A percentile compares a stretch with the other conserved stretches of the same genome.
phyloP scores from a whole-genome alignment of 2,888 invertebrate species.

The Coleophora flavipennella region DNA sequence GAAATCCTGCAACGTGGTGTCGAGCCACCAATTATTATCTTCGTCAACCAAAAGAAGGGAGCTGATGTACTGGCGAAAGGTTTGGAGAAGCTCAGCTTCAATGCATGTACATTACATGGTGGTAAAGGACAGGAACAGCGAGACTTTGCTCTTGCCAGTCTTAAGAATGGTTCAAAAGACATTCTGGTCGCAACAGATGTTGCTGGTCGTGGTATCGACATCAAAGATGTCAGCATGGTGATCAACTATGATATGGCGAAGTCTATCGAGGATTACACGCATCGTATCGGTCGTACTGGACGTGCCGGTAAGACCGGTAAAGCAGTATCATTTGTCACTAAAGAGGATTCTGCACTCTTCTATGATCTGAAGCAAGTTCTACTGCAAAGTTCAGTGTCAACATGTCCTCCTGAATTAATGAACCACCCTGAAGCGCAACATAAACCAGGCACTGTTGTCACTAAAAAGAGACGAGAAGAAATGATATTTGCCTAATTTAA shows the following conservation, averaged over 20 bases:
- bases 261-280: conserved; percentile 96
- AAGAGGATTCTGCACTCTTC: conserved; percentile 95
- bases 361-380: conserved; percentile 97
- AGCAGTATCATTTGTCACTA: conserved; percentile 96
- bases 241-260: conserved; percentile 99
- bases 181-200: conserved; percentile 99
- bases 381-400: conserved; percentile 90
- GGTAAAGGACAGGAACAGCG: conserved; percentile 99
- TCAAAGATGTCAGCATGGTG: conserved; percentile 98
- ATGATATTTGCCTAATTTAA: conserved; percentile 89
- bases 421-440: conserved; percentile 99
- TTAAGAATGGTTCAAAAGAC: conserved; percentile 96
- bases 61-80: conserved; percentile 98
- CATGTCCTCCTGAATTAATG: conserved; percentile 95
- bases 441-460: conserved; percentile 95
- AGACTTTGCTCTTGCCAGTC: conserved; percentile 96
- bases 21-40: conserved; percentile 98
- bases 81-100: conserved; percentile 96
- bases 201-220: conserved; percentile 99
- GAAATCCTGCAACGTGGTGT: conserved; percentile 90
- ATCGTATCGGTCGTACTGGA: conserved; percentile 99
- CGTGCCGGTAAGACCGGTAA: conserved; percentile 98
- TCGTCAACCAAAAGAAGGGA: conserved; percentile 99
- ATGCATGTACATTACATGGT: conserved; percentile 97
- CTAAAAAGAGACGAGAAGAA: conserved; percentile 94